Base-by-base conservation (phyloP, 2,797 vertebrate genomes). In the Scolopax bukidnonensis region DNA sequence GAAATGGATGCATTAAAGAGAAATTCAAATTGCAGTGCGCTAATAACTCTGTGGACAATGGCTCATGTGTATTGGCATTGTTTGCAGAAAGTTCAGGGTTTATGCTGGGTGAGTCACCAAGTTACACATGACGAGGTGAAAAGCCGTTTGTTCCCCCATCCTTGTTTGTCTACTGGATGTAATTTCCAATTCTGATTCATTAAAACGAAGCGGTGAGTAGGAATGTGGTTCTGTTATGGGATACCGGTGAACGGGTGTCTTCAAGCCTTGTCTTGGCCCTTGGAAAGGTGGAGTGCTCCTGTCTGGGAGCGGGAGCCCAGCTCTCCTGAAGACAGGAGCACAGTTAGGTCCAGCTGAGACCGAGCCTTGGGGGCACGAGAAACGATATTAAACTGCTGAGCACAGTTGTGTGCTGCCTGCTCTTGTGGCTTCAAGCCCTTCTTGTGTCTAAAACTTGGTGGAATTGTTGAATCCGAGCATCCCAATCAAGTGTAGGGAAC, bases 141-240 rank as follows among this genome's bases (percentile, higher is more conserved):
- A 71, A 95, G 77, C 91, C 11, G 7, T 79, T 88, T 9, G 7
- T 79, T 88, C 81, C 7, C 5, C 63, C 9, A 2, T 70, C 63
- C 86, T 47, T 64, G 80, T 85, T 93, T 88, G 87, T 88, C 82
- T 79, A 1, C 40, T 85, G 79, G 7, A 10, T 10, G n/a, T 65
- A 6, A 86, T 75, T 96, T 92, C 90, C 91, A 83, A 30, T 82
- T 93, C 64, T 51, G 70, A 90, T 78, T 88, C 80, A 91, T 59
- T 53, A 21, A 83, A 75, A 77, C 36, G 68, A 70, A 90, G 68
- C 0, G 24, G 74, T 61, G 86, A 90, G 78, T 20, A 83, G 84
- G 77, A 84, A 67, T 54, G 74, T 68, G 48, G 67, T 27, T 87
- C 71, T 94, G 21, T 63, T 73, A 30, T 0, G 6, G 87, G 19